Evolutionary conservation across 2,888 invertebrate species (phyloP).

Genomic region (Drosophila leonis): DNA sequence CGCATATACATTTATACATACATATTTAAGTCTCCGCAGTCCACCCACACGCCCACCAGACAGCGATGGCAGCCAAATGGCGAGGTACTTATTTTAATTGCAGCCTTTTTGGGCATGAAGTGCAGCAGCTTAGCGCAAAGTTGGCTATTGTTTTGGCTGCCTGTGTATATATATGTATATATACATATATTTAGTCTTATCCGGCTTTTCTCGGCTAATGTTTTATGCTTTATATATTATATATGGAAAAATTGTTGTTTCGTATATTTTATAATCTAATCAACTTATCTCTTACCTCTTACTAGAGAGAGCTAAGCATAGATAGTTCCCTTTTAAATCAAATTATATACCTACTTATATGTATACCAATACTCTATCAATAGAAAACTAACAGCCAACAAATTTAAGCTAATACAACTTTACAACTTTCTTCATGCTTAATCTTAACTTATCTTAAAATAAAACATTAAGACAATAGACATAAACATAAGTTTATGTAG

Average conservation of each 20-base stretch:
- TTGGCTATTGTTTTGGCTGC: constrained; percentile 44
- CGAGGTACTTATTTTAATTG: constrained; percentile 77
- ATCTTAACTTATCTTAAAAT: not conserved
- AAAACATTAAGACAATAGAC: no score
- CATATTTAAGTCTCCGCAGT: constrained; percentile 8
- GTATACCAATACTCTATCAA: no score
- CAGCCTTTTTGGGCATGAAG: constrained; percentile 75
- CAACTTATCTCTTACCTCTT: not conserved
- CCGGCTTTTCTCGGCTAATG: not conserved
- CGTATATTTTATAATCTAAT: no score
- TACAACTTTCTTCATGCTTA: not conserved
- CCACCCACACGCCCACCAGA: constrained; percentile 6
- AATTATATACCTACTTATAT: no score
- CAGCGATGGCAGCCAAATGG: constrained; percentile 56
- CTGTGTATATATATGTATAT: not conserved
- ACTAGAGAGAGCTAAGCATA: not conserved
- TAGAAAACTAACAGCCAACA: no score
- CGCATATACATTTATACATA: constrained; percentile 4
- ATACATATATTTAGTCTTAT: not conserved
- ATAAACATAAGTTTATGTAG: no score
- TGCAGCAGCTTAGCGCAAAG: constrained; percentile 72
- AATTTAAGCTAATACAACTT: no score
- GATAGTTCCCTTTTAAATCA: not conserved
- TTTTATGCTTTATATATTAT: not conserved
- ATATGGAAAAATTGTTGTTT: not conserved